These are phyloP conservation scores for Macrosoma leucophasiata DNA, from an alignment of 2,888 invertebrate species.

Conservation along the genomic window DNA sequence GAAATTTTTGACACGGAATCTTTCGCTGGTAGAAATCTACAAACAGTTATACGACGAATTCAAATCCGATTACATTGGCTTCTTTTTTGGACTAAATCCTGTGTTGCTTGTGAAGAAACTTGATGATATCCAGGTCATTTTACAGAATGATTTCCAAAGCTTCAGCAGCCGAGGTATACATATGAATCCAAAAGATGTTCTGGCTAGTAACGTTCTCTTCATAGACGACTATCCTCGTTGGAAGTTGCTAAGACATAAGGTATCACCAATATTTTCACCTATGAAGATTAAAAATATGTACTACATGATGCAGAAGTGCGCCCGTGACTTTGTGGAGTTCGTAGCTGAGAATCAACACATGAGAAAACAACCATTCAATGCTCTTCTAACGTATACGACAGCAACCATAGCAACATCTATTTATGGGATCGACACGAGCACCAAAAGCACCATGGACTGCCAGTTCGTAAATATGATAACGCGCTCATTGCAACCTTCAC, in stretches of 20 bases:
- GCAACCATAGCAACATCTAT: slow-evolving; percentile 47
- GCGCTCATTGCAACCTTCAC: slow-evolving; percentile 27
- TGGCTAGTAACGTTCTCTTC: slow-evolving; percentile 40
- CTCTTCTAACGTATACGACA: slow-evolving; percentile 34
- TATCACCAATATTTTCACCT: slow-evolving; percentile 50
- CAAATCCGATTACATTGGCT: slow-evolving; percentile 16
- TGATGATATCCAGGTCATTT: slow-evolving; percentile 35
- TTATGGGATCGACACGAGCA: slow-evolving; percentile 48
- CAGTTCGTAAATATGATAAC: slow-evolving; percentile 39
- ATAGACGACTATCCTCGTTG: slow-evolving; percentile 42
- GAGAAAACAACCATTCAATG: slow-evolving; percentile 30
- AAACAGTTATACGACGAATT: slow-evolving; percentile 18
- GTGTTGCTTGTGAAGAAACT: slow-evolving; percentile 36
- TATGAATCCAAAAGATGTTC: slow-evolving; percentile 33
- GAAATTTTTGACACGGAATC: slow-evolving; percentile 15
- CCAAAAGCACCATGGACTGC: slow-evolving; percentile 43
- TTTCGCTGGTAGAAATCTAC: slow-evolving; percentile 19
- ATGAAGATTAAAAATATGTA: slow-evolving; percentile 55
- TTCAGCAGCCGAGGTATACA: slow-evolving; percentile 41
- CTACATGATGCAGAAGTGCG: slow-evolving; percentile 45
- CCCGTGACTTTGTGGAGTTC: slow-evolving; percentile 40
- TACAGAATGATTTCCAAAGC: slow-evolving; percentile 36
- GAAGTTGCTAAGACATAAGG: slow-evolving; percentile 48
- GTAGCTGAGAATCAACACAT: slow-evolving; percentile 30
- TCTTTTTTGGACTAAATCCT: slow-evolving; percentile 19